Evolutionary conservation across 2,113 vertebrate genomes (phyloP).

Genomic region (Ursus arctos): DNA sequence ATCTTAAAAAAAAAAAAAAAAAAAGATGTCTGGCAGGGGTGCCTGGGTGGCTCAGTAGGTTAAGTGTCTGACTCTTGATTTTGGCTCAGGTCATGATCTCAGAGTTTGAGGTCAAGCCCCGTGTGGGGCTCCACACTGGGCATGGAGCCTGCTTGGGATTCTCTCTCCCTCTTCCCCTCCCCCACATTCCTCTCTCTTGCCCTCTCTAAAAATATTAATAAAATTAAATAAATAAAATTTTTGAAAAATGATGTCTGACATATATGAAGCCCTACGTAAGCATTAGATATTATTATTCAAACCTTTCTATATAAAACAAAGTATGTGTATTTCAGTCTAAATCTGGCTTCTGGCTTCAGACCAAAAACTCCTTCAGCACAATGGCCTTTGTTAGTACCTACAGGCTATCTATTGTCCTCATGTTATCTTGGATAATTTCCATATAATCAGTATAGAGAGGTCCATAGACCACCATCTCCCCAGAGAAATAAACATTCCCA

Average conservation of each 20-base stretch:
- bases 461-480: background rate
- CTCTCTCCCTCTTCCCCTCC: background rate
- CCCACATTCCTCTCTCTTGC: no score
- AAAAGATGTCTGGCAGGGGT: background rate
- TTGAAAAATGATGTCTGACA: background rate
- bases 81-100: background rate
- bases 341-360: conserved; percentile 49
- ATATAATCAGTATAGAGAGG: background rate
- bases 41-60: background rate
- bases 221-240: background rate
- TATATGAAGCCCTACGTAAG: background rate
- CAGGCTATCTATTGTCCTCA: background rate
- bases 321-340: conserved; percentile 31
- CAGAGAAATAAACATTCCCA: conserved; percentile 1
- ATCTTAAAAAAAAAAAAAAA: no score
- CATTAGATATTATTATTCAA: conserved; percentile 39
- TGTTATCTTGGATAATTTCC: conserved; percentile 18
- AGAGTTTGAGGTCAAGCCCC: background rate
- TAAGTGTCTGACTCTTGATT: background rate
- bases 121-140: background rate
- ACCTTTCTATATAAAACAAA: conserved; percentile 43
- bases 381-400: conserved; percentile 31
- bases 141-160: background rate
- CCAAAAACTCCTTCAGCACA: conserved; percentile 39
- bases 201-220: no score